Conservation (phyloP, 2,888 invertebrate genomes). For the Leptinotarsa juncta region DNA sequence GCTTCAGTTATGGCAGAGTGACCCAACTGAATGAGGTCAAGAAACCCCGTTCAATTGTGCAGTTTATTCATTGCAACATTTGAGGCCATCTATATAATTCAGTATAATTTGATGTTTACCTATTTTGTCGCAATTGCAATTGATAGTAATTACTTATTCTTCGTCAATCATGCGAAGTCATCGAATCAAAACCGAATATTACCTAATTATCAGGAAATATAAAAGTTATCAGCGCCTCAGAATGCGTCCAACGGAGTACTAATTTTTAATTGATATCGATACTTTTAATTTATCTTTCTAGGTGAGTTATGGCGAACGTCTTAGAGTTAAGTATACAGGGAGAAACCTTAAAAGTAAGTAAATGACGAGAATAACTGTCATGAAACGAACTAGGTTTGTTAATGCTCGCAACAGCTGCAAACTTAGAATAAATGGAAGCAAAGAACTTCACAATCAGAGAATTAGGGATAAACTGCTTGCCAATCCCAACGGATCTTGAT, state of each 20-base stretch:
- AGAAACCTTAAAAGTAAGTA: too few relatives aligned
- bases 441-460: too few relatives aligned
- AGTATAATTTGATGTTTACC: slow-evolving; percentile 13
- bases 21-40: slow-evolving; percentile 10
- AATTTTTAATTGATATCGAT: too few relatives aligned
- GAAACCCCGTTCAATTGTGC: slow-evolving; percentile 14
- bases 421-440: too few relatives aligned
- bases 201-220: background rate
- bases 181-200: slow-evolving; percentile 9
- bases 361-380: too few relatives aligned
- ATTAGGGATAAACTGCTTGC: too few relatives aligned
- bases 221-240: background rate
- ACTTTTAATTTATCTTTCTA: too few relatives aligned
- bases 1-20: background rate
- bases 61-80: slow-evolving; percentile 19
- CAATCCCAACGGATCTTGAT: too few relatives aligned
- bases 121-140: slow-evolving; percentile 9
- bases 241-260: background rate
- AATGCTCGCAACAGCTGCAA: too few relatives aligned
- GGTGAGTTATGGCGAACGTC: too few relatives aligned
- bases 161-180: slow-evolving; percentile 11
- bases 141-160: slow-evolving; percentile 15
- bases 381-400: too few relatives aligned
- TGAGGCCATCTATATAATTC: slow-evolving; percentile 19
- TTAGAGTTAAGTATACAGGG: too few relatives aligned